Base-by-base conservation (phyloP, 1,140 invertebrate genomes). In the Caenorhabditis inopinata region DNA sequence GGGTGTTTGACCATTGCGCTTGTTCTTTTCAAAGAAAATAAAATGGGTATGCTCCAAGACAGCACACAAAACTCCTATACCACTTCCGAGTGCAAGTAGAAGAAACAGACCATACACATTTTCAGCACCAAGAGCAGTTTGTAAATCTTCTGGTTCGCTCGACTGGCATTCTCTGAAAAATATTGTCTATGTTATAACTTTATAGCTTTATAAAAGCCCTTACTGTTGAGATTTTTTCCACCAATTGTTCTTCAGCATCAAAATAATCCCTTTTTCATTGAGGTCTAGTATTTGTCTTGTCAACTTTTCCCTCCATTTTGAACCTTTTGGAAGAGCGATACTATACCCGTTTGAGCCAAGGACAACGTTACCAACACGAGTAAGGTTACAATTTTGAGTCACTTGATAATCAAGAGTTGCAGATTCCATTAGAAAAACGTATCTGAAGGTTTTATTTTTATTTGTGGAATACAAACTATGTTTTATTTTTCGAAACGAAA, bases 401-500 rank as follows among this genome's bases (percentile, higher is more conserved):
- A 95, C 93, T 42, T 94, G 93, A 87, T 96, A 96, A 88, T 96
- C 94, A 78, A 90, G 85, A 12, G 93, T 94, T 1, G 94, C 95
- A 9, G 94, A 95, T 90, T 96, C 95, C 94, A 96, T 96, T 7
- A 96, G 90, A 88, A 95, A 96, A 0, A 94, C 94, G 87, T 96
- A 96, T 48, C 84, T 85, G 85, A 94, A 95, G 38, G 92, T 42
- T 7, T 5, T 14, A 42, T 42, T 42, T 42, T 42, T n/a, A n/a
- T n/a, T n/a, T n/a, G 90, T 95, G 97, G 95, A 97, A 96, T 90
- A 86, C 95, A 92, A 89, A 97, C 96, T 46, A 94, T 95, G 18
- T n/a, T n/a, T n/a, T n/a, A n/a, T n/a, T n/a, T n/a, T n/a, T n/a
- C n/a, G n/a, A n/a, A n/a, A n/a, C n/a, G n/a, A 93, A 96, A 86